These are phyloP conservation scores for Saccostrea glomerata DNA, from an alignment of 1,140 invertebrate genomes.

Conservation along the genomic window DNA sequence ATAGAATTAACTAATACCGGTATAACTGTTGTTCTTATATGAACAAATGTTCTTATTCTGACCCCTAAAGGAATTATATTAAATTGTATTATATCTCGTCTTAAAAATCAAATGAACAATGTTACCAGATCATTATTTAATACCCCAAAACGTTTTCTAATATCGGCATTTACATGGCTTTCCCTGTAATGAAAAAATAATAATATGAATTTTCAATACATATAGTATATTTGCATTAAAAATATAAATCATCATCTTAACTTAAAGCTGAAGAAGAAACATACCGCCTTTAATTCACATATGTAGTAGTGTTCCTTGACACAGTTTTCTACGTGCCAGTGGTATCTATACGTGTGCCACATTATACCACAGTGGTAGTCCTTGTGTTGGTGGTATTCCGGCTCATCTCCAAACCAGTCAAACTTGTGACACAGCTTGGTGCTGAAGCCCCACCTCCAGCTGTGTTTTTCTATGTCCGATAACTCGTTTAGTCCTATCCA, in stretches of 20 bases:
- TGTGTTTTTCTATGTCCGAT: background rate
- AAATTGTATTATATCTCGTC: too few relatives aligned
- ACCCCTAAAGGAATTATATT: too few relatives aligned
- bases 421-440: background rate
- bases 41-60: too few relatives aligned
- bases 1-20: too few relatives aligned
- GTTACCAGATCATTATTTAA: too few relatives aligned
- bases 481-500: background rate
- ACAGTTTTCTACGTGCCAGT: conserved; percentile 1
- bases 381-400: background rate
- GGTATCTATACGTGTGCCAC: conserved; percentile 17
- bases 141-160: background rate
- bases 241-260: background rate
- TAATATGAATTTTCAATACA: background rate
- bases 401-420: background rate
- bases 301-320: background rate
- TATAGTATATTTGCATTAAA: background rate
- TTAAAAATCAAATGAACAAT: too few relatives aligned
- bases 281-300: background rate
- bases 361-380: background rate
- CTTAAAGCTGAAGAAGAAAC: background rate
- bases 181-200: background rate
- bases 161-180: background rate
- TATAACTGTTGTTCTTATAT: too few relatives aligned
- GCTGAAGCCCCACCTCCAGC: background rate